Conservation (phyloP, 1,140 invertebrate genomes). For the Trichonephila clavipes region DNA sequence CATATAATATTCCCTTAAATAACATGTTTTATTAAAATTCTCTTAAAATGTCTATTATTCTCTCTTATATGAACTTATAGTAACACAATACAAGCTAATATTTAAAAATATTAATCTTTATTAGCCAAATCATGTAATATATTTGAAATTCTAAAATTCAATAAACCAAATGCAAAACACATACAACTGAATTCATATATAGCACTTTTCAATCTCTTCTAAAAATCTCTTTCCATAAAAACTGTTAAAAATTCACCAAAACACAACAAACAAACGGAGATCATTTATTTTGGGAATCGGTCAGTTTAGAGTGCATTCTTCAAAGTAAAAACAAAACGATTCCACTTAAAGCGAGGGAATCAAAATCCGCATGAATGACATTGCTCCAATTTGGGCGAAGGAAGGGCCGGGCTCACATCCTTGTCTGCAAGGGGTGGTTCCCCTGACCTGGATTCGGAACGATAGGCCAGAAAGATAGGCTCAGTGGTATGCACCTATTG, state of each 20-base stretch:
- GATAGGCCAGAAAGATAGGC: not conserved
- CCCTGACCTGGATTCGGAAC: constrained; percentile 7
- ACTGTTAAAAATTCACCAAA: not conserved
- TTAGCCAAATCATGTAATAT: too few relatives aligned
- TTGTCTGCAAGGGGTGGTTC: constrained; percentile 28
- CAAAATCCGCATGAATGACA: constrained; percentile 14
- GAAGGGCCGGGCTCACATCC: constrained; percentile 10
- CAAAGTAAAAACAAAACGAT: not conserved
- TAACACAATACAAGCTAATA: too few relatives aligned
- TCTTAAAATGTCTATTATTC: too few relatives aligned
- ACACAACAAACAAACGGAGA: not conserved
- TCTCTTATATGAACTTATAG: too few relatives aligned
- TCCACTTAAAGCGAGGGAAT: not conserved
- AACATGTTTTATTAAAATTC: too few relatives aligned
- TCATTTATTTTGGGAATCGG: not conserved
- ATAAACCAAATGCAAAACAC: too few relatives aligned
- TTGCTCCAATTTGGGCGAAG: not conserved
- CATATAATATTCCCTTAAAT: too few relatives aligned
- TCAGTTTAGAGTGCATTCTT: not conserved
- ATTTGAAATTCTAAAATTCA: too few relatives aligned
- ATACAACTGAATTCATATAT: too few relatives aligned
- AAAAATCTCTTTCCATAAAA: not conserved
- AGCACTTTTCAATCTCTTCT: too few relatives aligned
- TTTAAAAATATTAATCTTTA: too few relatives aligned
- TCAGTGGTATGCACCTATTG: constrained; percentile 2